Percentiles rank a stretch among this genome's conserved stretches.
phyloP scores from a whole-genome alignment of 2,113 vertebrate genomes.

The Parus major region DNA sequence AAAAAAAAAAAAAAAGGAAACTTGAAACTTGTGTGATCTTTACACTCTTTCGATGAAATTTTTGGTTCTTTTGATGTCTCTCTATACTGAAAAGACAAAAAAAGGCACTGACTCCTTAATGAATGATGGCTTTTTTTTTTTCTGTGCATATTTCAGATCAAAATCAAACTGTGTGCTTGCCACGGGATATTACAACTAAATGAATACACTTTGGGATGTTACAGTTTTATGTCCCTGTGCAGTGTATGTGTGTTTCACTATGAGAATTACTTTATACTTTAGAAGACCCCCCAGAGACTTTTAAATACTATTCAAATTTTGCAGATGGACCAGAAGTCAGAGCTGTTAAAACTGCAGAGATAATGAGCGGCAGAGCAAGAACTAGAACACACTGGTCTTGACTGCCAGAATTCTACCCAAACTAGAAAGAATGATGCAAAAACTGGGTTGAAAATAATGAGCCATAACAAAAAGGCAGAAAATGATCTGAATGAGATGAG shows the following conservation, averaged over 20 bases:
- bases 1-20: neutral
- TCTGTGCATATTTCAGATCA: neutral
- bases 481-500: neutral
- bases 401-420: neutral
- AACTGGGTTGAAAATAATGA: constrained; percentile 27
- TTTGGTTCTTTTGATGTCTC: neutral
- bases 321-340: neutral
- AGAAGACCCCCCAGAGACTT: neutral
- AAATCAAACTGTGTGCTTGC: neutral
- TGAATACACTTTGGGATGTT: neutral
- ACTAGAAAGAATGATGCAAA: neutral
- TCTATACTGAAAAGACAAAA: neutral
- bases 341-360: neutral
- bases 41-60: neutral
- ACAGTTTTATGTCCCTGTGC: neutral
- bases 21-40: neutral
- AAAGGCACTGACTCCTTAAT: neutral
- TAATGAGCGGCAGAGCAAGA: neutral
- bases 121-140: neutral
- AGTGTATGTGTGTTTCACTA: neutral
- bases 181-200: neutral
- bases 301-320: neutral
- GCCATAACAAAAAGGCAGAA: neutral
- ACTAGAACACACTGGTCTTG: neutral
- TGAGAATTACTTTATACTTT: neutral